A percentile compares a stretch with the other conserved stretches of the same genome.
Evolutionary conservation across 2,797 vertebrate species (phyloP).

Genomic region (Clarias fuscus): DNA sequence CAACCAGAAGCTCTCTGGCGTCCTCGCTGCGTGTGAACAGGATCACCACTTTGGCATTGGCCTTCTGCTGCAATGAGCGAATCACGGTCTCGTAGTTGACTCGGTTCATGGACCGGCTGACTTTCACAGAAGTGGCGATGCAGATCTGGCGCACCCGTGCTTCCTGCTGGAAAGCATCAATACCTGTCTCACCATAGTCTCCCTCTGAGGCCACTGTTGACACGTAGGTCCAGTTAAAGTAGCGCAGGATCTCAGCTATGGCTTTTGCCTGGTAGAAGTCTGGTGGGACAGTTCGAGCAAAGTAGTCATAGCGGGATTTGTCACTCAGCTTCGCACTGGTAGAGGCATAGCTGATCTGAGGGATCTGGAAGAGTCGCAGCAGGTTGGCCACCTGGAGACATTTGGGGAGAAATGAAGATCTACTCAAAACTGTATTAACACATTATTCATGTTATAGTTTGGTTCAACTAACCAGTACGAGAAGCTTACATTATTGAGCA

Average conservation of each 20-base stretch:
- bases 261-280: slow-evolving; percentile 99
- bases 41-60: slow-evolving; percentile 91
- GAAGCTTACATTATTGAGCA: background rate
- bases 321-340: slow-evolving; percentile 98
- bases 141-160: slow-evolving; percentile 96
- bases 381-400: slow-evolving; percentile 91
- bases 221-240: slow-evolving; percentile 99
- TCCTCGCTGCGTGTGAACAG: slow-evolving; percentile 95
- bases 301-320: slow-evolving; percentile 96
- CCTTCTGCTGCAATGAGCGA: slow-evolving; percentile 91
- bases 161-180: slow-evolving; percentile 95
- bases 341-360: slow-evolving; percentile 98
- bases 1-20: slow-evolving; percentile 89
- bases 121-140: slow-evolving; percentile 96
- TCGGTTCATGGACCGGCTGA: slow-evolving; percentile 93
- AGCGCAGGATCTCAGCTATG: slow-evolving; percentile 95
- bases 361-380: slow-evolving; percentile 95
- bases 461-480: background rate
- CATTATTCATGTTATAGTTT: background rate
- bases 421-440: background rate
- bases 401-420: slow-evolving; percentile 12
- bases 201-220: slow-evolving; percentile 97
- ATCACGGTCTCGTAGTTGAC: slow-evolving; percentile 90
- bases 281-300: slow-evolving; percentile 93
- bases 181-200: slow-evolving; percentile 96